These are phyloP conservation scores for Haliaeetus leucogaster DNA, from an alignment of 2,113 vertebrate species.

Conservation along the genomic window DNA sequence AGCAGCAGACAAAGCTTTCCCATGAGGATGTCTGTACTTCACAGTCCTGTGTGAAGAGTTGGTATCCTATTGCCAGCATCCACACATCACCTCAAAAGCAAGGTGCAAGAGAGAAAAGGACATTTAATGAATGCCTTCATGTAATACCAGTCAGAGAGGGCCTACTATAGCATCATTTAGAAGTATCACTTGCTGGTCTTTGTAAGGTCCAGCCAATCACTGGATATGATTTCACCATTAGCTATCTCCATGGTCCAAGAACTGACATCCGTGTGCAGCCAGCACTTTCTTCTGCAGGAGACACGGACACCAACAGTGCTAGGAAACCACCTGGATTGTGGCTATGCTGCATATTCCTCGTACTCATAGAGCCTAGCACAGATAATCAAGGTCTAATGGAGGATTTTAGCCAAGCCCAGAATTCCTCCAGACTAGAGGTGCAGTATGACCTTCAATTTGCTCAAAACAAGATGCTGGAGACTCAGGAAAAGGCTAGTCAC, in stretches of 20 bases:
- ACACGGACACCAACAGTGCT: background rate
- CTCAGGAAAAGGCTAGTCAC: background rate
- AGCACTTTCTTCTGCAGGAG: background rate
- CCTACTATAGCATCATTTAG: background rate
- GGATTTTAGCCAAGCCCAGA: background rate
- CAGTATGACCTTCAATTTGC: background rate
- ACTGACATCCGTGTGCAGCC: background rate
- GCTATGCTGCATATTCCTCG: background rate
- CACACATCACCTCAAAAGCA: background rate
- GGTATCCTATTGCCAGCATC: background rate
- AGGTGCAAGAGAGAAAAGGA: background rate
- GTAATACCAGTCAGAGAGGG: background rate
- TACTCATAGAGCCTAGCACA: background rate
- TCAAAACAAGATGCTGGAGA: background rate
- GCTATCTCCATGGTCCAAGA: background rate
- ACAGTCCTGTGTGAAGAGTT: background rate
- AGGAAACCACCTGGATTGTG: background rate
- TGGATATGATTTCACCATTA: background rate
- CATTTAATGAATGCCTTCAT: background rate
- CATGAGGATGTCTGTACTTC: background rate
- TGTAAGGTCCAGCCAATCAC: background rate
- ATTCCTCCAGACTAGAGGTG: background rate
- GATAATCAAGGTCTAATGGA: accelerated
- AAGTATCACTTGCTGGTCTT: background rate
- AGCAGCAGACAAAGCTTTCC: background rate